Percentiles rank a stretch among this genome's conserved stretches.
phyloP scores from a whole-genome alignment of 2,113 vertebrate species.

The Macquaria ambigua region DNA sequence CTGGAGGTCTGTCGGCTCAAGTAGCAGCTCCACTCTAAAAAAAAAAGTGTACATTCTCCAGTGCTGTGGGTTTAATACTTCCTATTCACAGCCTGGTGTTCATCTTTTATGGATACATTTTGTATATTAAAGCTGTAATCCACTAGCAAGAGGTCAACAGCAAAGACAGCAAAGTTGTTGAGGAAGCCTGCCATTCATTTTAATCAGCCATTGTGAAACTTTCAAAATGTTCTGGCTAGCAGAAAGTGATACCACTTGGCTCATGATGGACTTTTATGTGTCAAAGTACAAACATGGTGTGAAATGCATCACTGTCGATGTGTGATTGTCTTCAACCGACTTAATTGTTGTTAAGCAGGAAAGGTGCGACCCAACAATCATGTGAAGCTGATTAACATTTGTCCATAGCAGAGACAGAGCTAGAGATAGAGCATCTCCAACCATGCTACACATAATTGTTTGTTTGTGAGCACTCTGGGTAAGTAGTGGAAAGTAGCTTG shows the following conservation, averaged over 20 bases:
- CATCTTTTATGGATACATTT: neutral
- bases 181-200: neutral
- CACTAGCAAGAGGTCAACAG: neutral
- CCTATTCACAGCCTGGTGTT: neutral
- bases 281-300: constrained; percentile 52
- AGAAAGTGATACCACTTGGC: constrained; percentile 8
- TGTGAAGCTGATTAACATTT: constrained; percentile 54
- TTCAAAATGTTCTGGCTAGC: neutral
- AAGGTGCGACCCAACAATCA: constrained; percentile 18
- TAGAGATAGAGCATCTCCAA: neutral
- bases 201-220: constrained; percentile 9
- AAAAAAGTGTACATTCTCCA: constrained; percentile 13
- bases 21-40: neutral
- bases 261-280: constrained; percentile 42
- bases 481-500: neutral
- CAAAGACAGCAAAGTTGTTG: constrained; percentile 15
- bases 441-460: neutral
- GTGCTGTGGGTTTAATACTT: neutral
- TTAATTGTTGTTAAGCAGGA: constrained; percentile 18
- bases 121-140: constrained; percentile 2
- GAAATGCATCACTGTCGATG: constrained; percentile 63
- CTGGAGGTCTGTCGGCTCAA: neutral
- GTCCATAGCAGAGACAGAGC: constrained; percentile 12
- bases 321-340: constrained; percentile 35
- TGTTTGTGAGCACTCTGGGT: constrained; percentile 10